These are phyloP conservation scores for Ellobium chinense DNA, from an alignment of 2,888 invertebrate species.

Conservation along the genomic window DNA sequence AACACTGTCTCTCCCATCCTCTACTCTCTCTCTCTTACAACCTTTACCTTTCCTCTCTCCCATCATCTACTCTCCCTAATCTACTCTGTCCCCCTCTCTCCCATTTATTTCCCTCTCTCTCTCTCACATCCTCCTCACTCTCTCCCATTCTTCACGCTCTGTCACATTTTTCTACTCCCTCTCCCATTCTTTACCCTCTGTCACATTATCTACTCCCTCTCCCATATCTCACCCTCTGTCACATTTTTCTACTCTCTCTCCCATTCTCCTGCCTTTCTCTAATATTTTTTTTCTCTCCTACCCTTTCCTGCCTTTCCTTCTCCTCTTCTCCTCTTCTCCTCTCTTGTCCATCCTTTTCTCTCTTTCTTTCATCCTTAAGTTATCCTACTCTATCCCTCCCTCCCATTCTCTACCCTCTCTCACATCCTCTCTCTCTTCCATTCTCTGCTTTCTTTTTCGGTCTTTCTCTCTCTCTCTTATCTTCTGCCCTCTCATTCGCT, in stretches of 20 bases:
- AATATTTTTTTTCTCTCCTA: not conserved
- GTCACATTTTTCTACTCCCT: conserved; percentile 34
- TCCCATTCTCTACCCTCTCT: not conserved
- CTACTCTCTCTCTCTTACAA: not conserved
- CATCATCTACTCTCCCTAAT: not conserved
- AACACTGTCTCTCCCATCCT: not conserved
- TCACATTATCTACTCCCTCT: conserved; percentile 14
- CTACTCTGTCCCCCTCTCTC: conserved; percentile 23
- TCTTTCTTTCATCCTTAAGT: not conserved
- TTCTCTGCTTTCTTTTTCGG: not conserved
- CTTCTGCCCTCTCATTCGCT: not conserved
- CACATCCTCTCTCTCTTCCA: not conserved
- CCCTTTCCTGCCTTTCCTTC: not conserved
- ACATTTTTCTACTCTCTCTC: not conserved
- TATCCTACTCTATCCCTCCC: conserved; percentile 2
- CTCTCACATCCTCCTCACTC: not conserved
- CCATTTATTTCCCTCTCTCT: not conserved
- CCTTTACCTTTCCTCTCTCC: conserved; percentile 23
- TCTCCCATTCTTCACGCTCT: conserved; percentile 21
- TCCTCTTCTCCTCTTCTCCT: not conserved
- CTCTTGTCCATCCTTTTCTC: not conserved
- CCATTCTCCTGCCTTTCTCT: too few relatives aligned
- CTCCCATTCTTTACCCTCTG: conserved; percentile 35
- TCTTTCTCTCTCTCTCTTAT: too few relatives aligned
- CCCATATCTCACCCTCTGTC: not conserved